phyloP scores from a whole-genome alignment of 2,113 vertebrate species.

The Glareola pratincola region DNA sequence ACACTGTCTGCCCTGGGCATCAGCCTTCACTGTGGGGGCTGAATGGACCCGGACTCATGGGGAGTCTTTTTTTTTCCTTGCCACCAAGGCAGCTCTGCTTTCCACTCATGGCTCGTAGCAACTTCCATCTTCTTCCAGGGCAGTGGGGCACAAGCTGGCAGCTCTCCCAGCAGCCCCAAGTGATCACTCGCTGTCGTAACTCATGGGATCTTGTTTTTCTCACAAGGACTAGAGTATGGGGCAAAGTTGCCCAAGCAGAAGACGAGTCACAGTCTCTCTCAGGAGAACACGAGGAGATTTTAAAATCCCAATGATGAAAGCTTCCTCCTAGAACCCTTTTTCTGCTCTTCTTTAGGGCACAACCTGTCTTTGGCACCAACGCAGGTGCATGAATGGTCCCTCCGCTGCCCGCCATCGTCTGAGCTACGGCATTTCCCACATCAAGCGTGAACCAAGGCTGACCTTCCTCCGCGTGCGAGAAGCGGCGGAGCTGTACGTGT shows the following conservation, averaged over 20 bases:
- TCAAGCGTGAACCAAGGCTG: background rate
- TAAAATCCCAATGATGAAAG: background rate
- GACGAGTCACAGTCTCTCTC: background rate
- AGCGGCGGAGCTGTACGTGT: rapidly evolving
- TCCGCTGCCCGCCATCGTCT: rapidly evolving
- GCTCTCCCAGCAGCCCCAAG: background rate
- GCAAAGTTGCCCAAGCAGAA: background rate
- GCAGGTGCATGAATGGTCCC: rapidly evolving
- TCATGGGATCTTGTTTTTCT: background rate
- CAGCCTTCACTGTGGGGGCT: rapidly evolving
- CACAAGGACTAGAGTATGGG: background rate
- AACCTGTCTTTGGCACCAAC: background rate
- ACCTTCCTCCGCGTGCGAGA: background rate
- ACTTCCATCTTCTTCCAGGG: background rate
- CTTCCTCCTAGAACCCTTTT: background rate
- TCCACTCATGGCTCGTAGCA: background rate
- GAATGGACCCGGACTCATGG: background rate
- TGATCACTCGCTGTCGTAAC: rapidly evolving
- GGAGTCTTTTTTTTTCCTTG: background rate
- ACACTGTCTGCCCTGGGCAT: background rate
- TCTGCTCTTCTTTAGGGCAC: background rate
- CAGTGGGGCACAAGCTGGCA: background rate
- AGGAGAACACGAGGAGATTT: background rate
- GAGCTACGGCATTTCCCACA: background rate
- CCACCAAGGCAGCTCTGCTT: background rate